Evolutionary conservation across 2,797 vertebrate species (phyloP), one percentile per base, ranked within the genome.

Genomic region (Sciurus carolinensis): DNA sequence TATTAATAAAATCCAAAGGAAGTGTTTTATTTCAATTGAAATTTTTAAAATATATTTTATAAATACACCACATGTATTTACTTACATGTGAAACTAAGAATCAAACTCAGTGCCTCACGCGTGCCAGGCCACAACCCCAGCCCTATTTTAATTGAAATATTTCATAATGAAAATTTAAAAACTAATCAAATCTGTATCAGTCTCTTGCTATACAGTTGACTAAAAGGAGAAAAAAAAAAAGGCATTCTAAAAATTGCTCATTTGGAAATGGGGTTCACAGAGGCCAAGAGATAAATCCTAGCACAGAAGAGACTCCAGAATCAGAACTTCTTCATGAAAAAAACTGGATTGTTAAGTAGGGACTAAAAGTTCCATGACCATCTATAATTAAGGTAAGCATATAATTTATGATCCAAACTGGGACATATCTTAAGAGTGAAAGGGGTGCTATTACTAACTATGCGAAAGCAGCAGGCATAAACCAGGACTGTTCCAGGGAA

Each of bases 1-100:
- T 42, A 67, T 97, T 96, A 79, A 91, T 96, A 93, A 92, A 96
- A 87, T 50, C 73, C n/a, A 85, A 90, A 90, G 4, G 30, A 47
- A 93, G 57, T n/a, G 75, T 93, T 95, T 39, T 94, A 54, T 87
- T 96, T 81, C 92, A 62, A 95, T 91, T 85, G 20, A 2, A 87
- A 1, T 92, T 76, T 75, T 95, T 39, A 39, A 47, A 7, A 47
- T 47, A 47, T 47, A 47, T 47, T 47, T 47, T 47, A 39, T 39
- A 39, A 39, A 39, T 39, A 39, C 39, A 39, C 39, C 39, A 39
- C 39, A 39, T 39, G 39, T 39, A 39, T 47, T 47, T 47, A 47
- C 9, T 47, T 47, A 47, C 9, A 47, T 47, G 44, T 47, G 44
- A 5, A 7, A 6, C 44, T 47, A 9, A 47, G 44, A 9, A 47